Percentiles rank a stretch among this genome's conserved stretches.
Conservation (phyloP, 2,797 vertebrate species). For the Diceros bicornis region DNA sequence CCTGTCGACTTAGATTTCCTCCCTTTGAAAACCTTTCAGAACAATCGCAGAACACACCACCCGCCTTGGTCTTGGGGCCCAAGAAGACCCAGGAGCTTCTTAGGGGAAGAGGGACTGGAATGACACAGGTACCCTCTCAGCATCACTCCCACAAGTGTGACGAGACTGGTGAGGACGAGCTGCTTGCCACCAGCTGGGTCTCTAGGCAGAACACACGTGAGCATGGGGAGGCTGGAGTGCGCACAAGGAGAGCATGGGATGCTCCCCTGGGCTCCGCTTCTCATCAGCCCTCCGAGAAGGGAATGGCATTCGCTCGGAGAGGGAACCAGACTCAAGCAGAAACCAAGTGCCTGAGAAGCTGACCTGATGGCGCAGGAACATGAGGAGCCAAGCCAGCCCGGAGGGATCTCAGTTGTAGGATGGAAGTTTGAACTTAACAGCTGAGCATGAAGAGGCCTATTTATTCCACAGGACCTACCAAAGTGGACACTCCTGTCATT, state of each 20-base stretch:
- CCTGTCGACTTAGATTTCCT: neutral
- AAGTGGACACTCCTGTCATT: neutral
- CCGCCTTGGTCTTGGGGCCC: neutral
- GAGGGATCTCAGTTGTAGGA: neutral
- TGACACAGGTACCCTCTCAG: neutral
- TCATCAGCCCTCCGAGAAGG: neutral
- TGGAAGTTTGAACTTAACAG: neutral
- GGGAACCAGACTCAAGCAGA: neutral
- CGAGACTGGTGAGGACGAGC: neutral
- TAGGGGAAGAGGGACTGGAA: neutral
- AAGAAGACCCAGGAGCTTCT: neutral
- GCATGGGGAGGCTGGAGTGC: neutral
- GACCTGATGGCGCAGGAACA: rapidly evolving
- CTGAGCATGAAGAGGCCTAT: neutral
- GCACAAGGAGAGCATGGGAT: neutral
- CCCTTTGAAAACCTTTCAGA: neutral
- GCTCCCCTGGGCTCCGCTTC: neutral
- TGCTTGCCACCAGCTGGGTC: neutral
- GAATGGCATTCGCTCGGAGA: neutral
- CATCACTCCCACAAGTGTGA: neutral
- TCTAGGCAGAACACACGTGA: neutral
- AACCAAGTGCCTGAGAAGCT: rapidly evolving
- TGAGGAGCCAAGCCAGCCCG: neutral
- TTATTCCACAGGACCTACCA: neutral
- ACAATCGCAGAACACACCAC: neutral